phyloP scores from a whole-genome alignment of 2,113 vertebrate species.

The Lutjanus erythropterus region DNA sequence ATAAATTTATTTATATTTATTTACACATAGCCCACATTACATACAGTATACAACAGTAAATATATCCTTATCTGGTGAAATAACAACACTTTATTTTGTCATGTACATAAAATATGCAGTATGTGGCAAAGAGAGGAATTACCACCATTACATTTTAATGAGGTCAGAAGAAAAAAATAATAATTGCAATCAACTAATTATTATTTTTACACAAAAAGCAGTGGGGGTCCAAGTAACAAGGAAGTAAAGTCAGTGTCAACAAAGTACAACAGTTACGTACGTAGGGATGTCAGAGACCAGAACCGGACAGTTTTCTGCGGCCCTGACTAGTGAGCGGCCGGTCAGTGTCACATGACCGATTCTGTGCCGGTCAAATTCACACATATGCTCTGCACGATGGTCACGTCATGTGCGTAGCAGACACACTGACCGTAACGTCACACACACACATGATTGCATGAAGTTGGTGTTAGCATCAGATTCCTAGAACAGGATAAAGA shows the following conservation, averaged over 20 bases:
- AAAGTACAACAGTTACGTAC: constrained; percentile 2
- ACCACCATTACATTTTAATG: background rate
- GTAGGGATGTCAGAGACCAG: too few species aligned
- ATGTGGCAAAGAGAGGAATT: background rate
- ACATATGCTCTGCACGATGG: too few species aligned
- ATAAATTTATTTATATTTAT: background rate
- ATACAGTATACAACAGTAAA: background rate
- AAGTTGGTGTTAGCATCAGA: too few species aligned
- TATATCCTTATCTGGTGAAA: background rate
- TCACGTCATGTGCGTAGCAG: too few species aligned
- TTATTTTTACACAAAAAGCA: background rate
- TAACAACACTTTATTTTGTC: background rate
- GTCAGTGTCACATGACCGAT: too few species aligned
- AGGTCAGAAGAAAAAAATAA: constrained; percentile 4
- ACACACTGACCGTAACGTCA: too few species aligned
- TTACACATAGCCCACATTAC: background rate
- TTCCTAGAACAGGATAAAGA: too few species aligned
- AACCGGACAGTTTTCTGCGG: too few species aligned
- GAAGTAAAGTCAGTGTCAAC: background rate
- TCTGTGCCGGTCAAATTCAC: too few species aligned
- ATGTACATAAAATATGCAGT: background rate
- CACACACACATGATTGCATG: too few species aligned
- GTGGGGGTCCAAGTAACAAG: background rate
- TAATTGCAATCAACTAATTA: background rate
- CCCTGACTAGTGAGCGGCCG: too few species aligned